Evolutionary conservation across 1,140 invertebrate species (phyloP).

Genomic region (Zaprionus camerounensis): DNA sequence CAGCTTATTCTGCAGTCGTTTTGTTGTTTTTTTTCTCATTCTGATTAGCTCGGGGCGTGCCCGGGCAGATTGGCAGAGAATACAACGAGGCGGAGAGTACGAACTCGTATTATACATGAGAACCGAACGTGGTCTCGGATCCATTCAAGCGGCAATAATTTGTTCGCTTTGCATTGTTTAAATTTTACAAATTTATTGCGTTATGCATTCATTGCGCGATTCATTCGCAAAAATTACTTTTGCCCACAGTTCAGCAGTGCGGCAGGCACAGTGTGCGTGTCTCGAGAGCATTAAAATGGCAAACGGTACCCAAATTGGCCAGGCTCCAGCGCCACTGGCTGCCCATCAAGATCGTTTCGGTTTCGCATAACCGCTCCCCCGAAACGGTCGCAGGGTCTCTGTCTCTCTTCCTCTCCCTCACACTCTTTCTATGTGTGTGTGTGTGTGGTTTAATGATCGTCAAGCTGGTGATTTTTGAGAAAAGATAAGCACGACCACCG

Average conservation of each 20-base stretch:
- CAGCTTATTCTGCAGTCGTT: constrained; percentile 8
- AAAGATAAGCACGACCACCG: constrained; percentile 72
- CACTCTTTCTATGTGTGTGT: constrained; percentile 9
- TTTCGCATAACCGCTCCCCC: constrained; percentile 41
- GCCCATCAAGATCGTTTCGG: constrained; percentile 73
- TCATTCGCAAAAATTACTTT: constrained; percentile 51
- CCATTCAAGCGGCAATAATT: constrained; percentile 75
- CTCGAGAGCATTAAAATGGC: constrained; percentile 58
- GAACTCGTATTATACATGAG: neutral
- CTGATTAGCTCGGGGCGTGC: constrained; percentile 73
- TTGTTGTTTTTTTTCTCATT: constrained; percentile 35
- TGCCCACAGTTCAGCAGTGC: neutral
- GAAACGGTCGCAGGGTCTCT: neutral
- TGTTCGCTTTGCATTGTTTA: constrained; percentile 73
- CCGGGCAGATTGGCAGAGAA: constrained; percentile 28
- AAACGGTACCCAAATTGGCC: constrained; percentile 64
- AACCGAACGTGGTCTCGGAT: constrained; percentile 30
- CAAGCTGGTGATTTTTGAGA: constrained; percentile 69
- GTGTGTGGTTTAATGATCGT: constrained; percentile 66
- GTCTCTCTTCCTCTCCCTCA: neutral
- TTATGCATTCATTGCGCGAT: constrained; percentile 56
- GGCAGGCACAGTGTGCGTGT: constrained; percentile 33
- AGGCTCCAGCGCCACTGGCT: constrained; percentile 46
- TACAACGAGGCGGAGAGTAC: too few species aligned
- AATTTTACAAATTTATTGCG: constrained; percentile 74